Evolutionary conservation across 2,888 invertebrate genomes (phyloP).

Genomic region (Drosophila paranaensis): DNA sequence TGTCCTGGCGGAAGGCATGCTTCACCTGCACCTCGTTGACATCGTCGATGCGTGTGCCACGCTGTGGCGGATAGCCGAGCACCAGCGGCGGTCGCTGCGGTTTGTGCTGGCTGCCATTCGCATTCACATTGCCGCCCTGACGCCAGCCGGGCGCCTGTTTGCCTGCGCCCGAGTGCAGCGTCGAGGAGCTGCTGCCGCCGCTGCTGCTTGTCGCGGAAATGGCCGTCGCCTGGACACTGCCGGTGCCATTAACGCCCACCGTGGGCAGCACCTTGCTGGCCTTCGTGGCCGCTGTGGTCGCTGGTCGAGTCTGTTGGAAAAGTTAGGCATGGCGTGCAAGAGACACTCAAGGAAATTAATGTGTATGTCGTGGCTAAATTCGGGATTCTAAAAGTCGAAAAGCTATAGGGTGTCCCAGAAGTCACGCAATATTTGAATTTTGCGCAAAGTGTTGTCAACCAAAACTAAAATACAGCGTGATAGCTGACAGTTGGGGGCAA

Average conservation of each 20-base stretch:
- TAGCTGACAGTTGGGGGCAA: no score
- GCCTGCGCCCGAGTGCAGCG: conserved; percentile 43
- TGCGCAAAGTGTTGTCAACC: no score
- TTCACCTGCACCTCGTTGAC: conserved; percentile 92
- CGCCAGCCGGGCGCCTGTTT: conserved; percentile 83
- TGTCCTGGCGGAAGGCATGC: conserved; percentile 92
- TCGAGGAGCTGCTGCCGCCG: conserved; percentile 30
- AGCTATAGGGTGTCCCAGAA: no score
- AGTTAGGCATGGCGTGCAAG: not conserved
- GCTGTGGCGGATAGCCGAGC: conserved; percentile 89
- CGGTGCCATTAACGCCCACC: conserved; percentile 60
- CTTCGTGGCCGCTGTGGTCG: conserved; percentile 44
- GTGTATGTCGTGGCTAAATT: no score
- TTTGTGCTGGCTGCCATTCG: conserved; percentile 79
- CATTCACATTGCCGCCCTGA: conserved; percentile 64
- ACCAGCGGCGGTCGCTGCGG: conserved; percentile 90
- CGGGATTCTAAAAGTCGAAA: no score
- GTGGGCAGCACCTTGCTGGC: conserved; percentile 48
- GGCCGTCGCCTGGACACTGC: conserved; percentile 69
- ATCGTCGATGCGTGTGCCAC: conserved; percentile 88
- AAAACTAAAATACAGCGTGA: no score
- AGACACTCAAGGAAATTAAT: not conserved
- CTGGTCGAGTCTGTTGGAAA: conserved; percentile 54
- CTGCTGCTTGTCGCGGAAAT: conserved; percentile 53
- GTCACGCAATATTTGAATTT: no score